These are phyloP conservation scores for Tachysurus vachellii DNA, from an alignment of 2,113 vertebrate species.

Conservation along the genomic window DNA sequence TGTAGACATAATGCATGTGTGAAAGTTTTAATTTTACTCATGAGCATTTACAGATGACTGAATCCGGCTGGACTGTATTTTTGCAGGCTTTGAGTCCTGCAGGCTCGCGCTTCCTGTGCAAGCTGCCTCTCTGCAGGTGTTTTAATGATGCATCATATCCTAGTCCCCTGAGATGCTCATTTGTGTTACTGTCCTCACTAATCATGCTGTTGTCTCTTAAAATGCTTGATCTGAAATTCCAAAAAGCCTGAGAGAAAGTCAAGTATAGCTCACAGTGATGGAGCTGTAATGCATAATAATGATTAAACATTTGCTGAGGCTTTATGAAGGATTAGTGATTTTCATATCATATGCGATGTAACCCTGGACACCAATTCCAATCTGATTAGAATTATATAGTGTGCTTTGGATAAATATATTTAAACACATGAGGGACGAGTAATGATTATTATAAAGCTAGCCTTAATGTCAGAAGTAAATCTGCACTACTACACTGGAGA, in stretches of 20 bases:
- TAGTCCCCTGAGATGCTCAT: slow-evolving; percentile 46
- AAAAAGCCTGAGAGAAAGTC: slow-evolving; percentile 32
- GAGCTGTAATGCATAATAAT: slow-evolving; percentile 32
- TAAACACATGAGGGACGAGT: background rate
- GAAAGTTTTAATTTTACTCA: slow-evolving; percentile 33
- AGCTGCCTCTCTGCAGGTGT: slow-evolving; percentile 43
- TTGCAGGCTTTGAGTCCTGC: slow-evolving; percentile 23
- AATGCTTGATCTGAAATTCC: slow-evolving; percentile 34
- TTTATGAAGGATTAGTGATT: slow-evolving; percentile 22
- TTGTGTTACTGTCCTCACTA: slow-evolving; percentile 41
- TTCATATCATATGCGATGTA: slow-evolving; percentile 3
- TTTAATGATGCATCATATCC: slow-evolving; percentile 49
- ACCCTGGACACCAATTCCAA: slow-evolving; percentile 5
- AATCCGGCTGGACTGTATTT: slow-evolving; percentile 13
- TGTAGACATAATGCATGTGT: background rate
- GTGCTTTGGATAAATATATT: slow-evolving; percentile 25
- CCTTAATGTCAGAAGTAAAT: slow-evolving; percentile 13
- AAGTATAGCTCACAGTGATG: slow-evolving; percentile 34
- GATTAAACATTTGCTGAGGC: slow-evolving; percentile 24
- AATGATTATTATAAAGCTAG: slow-evolving; percentile 24
- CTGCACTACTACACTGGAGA: background rate
- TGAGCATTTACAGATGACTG: slow-evolving; percentile 14
- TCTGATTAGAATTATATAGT: slow-evolving; percentile 36
- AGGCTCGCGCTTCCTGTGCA: slow-evolving; percentile 12
- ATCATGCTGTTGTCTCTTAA: slow-evolving; percentile 38